Evolutionary conservation across 2,888 invertebrate species (phyloP), one percentile per base, ranked within the genome.

Genomic region (Xestia xanthographa): DNA sequence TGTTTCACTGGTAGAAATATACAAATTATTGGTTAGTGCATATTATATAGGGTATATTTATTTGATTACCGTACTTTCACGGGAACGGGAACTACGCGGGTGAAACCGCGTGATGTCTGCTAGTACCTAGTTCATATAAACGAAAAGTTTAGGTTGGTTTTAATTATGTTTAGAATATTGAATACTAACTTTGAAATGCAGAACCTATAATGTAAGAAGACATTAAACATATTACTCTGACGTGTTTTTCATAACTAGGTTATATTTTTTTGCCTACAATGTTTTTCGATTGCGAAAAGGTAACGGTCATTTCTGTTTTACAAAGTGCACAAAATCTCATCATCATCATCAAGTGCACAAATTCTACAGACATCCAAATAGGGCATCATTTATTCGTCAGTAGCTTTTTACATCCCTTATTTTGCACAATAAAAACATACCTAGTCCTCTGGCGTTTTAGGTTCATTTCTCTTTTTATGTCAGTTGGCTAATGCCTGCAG

Each of bases 401-500:
- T n/a, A 56, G 56, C 11, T 56, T 66, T 76, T 77, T 41, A n/a
- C 38, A 58, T 67, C 56, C 38, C n/a, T 1, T 45, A 20, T 77
- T 53, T 14, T n/a, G 14, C 11, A 17, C 17, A 34, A 63, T 38
- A 76, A 60, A 56, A 67, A 29, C 2, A 11, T 26, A 38, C 14
- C 17, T 43, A 72, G 63, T 63, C n/a, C 45, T 50, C 26, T 9
- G 20, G 38, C 50, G 38, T 67, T 79, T 53, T 69, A 38, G 26
- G 20, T 70, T 58, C 8, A 41, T 11, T 79, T 70, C 22, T 79
- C 56, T 53, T 75, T 79, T 75, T 83, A 38, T 66, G 26, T 60
- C 72, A 66, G 72, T 79, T 26, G 48, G 48, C 34, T 72, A 71
- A 83, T 83, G 71, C 68, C 43, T 53, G 26, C 17, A 43, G 50